Conservation (phyloP, 2,888 invertebrate genomes). For the Dasypogon diadema region DNA sequence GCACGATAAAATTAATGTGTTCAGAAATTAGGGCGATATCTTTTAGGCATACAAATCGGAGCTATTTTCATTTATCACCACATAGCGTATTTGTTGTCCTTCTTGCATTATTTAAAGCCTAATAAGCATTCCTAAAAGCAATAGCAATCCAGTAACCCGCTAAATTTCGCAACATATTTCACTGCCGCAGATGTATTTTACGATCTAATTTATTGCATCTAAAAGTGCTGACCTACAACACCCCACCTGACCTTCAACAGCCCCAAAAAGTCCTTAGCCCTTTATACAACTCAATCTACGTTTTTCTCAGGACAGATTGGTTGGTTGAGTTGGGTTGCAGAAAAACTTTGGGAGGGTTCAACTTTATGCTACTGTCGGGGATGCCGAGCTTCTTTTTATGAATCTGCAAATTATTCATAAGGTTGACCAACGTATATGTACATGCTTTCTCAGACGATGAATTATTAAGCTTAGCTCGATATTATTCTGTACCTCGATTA, state of each 20-base stretch:
- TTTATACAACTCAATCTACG: no score
- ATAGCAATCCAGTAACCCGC: neutral
- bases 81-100: no score
- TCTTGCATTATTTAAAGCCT: neutral
- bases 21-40: no score
- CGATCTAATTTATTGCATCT: constrained; percentile 8
- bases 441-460: constrained; percentile 18
- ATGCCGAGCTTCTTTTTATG: neutral
- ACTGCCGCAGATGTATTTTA: constrained; percentile 21
- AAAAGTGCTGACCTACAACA: neutral
- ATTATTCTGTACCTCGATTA: neutral
- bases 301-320: no score
- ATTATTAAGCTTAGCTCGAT: constrained; percentile 15
- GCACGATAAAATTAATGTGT: no score
- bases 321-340: neutral
- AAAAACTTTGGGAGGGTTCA: neutral
- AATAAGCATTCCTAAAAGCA: neutral
- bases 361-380: neutral
- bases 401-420: constrained; percentile 12
- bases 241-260: neutral
- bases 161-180: constrained; percentile 8
- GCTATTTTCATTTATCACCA: no score
- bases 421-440: constrained; percentile 9
- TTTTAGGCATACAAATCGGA: no score
- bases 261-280: no score